phyloP scores from a whole-genome alignment of 2,888 invertebrate genomes.

The Belgica antarctica region DNA sequence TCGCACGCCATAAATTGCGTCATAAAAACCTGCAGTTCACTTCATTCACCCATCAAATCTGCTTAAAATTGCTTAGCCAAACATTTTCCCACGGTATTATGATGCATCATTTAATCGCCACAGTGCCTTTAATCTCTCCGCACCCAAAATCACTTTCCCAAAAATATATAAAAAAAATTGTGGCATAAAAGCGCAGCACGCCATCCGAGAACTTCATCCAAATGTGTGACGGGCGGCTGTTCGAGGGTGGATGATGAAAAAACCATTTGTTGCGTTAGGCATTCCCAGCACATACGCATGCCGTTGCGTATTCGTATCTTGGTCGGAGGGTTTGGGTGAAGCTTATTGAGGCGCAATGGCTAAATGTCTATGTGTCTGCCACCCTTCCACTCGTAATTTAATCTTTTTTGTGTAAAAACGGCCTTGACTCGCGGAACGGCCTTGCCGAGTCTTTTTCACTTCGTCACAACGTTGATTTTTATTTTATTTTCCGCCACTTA shows the following conservation, averaged over 20 bases:
- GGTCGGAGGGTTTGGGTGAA: background rate
- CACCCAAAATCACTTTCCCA: background rate
- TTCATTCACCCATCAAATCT: background rate
- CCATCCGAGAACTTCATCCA: background rate
- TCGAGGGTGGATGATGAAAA: slow-evolving; percentile 11
- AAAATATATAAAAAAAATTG: background rate
- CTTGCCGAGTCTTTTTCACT: background rate
- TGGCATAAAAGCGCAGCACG: slow-evolving; percentile 19
- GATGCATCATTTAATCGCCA: slow-evolving; percentile 8
- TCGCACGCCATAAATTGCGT: background rate
- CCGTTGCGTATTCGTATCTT: background rate
- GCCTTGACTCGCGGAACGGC: slow-evolving; percentile 21
- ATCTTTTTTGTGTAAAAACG: slow-evolving; percentile 34
- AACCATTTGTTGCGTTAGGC: slow-evolving; percentile 29
- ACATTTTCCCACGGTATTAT: slow-evolving; percentile 17
- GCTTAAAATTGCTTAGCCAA: background rate
- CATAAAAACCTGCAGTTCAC: slow-evolving; percentile 12
- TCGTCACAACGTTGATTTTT: slow-evolving; percentile 4
- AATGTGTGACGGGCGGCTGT: slow-evolving; percentile 23
- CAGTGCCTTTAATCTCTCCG: slow-evolving; percentile 1
- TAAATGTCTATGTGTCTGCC: background rate
- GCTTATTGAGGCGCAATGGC: background rate
- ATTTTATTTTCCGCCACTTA: background rate
- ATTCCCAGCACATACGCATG: slow-evolving; percentile 4
- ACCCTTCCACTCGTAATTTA: slow-evolving; percentile 25